Percentiles rank a stretch among this genome's conserved stretches.
phyloP scores from a whole-genome alignment of 2,113 vertebrate species.

The Ptyas mucosa region DNA sequence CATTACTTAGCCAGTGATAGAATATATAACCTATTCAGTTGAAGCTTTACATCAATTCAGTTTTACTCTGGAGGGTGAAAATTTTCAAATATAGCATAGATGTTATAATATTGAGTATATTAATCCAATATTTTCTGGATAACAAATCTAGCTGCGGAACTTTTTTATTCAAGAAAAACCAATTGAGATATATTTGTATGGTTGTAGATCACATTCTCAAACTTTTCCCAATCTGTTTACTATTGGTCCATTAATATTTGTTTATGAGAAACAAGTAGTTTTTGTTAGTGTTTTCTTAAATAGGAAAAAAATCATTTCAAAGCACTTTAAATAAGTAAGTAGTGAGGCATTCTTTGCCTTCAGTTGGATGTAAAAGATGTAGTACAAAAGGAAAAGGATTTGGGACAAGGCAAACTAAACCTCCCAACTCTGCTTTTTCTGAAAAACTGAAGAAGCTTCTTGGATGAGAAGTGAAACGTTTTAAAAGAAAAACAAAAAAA shows the following conservation, averaged over 20 bases:
- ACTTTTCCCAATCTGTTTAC: background rate
- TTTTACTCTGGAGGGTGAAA: slow-evolving; percentile 11
- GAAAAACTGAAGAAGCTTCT: background rate
- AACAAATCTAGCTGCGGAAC: slow-evolving; percentile 49
- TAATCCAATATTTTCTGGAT: slow-evolving; percentile 42
- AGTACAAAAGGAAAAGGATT: background rate
- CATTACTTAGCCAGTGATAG: background rate
- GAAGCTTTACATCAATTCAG: background rate
- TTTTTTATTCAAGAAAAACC: slow-evolving; percentile 56
- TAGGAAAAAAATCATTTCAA: background rate
- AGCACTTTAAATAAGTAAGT: background rate
- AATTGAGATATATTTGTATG: background rate
- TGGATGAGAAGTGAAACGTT: background rate
- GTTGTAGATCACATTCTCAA: background rate
- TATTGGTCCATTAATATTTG: too few species aligned
- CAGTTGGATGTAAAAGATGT: background rate
- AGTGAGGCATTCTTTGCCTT: background rate
- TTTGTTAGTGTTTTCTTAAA: background rate
- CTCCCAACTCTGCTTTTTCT: background rate
- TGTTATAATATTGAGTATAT: slow-evolving; percentile 8
- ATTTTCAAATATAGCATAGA: slow-evolving; percentile 9
- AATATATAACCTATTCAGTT: background rate
- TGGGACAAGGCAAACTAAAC: background rate
- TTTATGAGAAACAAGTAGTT: background rate
- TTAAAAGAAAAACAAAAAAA: background rate